Conservation (phyloP, 2,888 invertebrate species). For the Cheiracanthium punctorium region DNA sequence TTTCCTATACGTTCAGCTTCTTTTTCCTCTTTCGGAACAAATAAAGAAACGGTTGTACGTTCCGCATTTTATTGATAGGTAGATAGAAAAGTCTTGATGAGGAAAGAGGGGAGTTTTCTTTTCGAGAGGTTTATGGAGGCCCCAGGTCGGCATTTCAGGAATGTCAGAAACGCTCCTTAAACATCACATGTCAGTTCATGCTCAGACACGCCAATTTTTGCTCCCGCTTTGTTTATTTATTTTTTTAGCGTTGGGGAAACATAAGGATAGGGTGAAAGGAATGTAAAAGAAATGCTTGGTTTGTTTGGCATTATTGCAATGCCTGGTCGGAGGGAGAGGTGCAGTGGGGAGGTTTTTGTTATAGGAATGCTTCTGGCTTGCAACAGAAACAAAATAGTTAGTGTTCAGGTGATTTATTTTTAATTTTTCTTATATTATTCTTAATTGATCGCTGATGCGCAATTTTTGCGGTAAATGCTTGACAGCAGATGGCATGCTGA, state of each 20-base stretch:
- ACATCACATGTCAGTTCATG: slow-evolving; percentile 25
- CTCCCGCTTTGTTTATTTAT: slow-evolving; percentile 56
- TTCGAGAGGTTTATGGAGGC: slow-evolving; percentile 34
- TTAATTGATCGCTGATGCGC: too few species aligned
- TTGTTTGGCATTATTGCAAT: background rate
- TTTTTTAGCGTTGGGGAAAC: slow-evolving; percentile 44
- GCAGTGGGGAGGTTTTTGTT: too few species aligned
- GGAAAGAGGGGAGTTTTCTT: slow-evolving; percentile 1
- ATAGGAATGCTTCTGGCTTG: too few species aligned
- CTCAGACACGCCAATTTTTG: slow-evolving; percentile 43
- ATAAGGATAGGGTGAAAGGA: background rate
- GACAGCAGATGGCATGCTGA: too few species aligned
- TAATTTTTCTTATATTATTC: too few species aligned
- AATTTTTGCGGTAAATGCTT: too few species aligned
- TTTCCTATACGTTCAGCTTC: background rate
- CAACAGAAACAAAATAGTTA: too few species aligned
- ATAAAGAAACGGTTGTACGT: background rate
- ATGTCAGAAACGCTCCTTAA: slow-evolving; percentile 46
- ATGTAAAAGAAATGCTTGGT: background rate
- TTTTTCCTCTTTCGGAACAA: background rate
- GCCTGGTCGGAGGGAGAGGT: too few species aligned
- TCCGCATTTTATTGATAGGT: slow-evolving; percentile 63
- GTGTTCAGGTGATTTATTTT: too few species aligned
- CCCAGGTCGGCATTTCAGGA: slow-evolving; percentile 46
- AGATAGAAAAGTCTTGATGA: slow-evolving; percentile 36